phyloP scores from a whole-genome alignment of 1,140 invertebrate genomes.

The Pentalonia nigronervosa region DNA sequence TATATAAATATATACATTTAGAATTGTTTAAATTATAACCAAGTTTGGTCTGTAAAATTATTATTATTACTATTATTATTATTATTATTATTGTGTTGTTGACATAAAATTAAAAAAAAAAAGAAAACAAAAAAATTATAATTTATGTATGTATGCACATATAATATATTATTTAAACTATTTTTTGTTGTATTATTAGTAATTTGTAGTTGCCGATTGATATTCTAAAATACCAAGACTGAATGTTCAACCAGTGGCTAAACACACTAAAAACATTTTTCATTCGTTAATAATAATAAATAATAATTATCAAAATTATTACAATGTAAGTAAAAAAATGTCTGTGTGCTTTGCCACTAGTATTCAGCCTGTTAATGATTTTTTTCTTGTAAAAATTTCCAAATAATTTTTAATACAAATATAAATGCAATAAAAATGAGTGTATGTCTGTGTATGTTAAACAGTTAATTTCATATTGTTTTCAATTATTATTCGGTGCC shows the following conservation, averaged over 20 bases:
- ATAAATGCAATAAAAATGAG: slow-evolving; percentile 8
- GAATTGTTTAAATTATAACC: slow-evolving; percentile 49
- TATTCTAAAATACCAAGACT: slow-evolving; percentile 58
- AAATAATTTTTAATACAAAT: neutral
- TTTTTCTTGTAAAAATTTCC: neutral
- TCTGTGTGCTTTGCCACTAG: neutral
- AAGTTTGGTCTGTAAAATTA: slow-evolving; percentile 49
- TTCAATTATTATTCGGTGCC: slow-evolving; percentile 11
- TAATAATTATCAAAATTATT: neutral
- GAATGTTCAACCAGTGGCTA: slow-evolving; percentile 54
- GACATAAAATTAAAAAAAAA: slow-evolving; percentile 34
- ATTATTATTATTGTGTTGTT: slow-evolving; percentile 31
- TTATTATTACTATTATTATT: slow-evolving; percentile 37
- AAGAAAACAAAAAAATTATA: slow-evolving; percentile 10
- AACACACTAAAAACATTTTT: slow-evolving; percentile 16
- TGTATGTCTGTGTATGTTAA: neutral
- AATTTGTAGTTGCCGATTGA: slow-evolving; percentile 55
- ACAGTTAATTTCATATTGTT: slow-evolving; percentile 38
- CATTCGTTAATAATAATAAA: neutral
- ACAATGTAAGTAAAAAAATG: neutral
- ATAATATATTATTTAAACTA: slow-evolving; percentile 39
- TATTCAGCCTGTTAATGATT: neutral
- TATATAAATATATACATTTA: slow-evolving; percentile 25
- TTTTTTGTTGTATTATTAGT: slow-evolving; percentile 45
- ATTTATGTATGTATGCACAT: slow-evolving; percentile 24